Evolutionary conservation across 2,797 vertebrate genomes (phyloP).

Genomic region (Pteropus rufus): DNA sequence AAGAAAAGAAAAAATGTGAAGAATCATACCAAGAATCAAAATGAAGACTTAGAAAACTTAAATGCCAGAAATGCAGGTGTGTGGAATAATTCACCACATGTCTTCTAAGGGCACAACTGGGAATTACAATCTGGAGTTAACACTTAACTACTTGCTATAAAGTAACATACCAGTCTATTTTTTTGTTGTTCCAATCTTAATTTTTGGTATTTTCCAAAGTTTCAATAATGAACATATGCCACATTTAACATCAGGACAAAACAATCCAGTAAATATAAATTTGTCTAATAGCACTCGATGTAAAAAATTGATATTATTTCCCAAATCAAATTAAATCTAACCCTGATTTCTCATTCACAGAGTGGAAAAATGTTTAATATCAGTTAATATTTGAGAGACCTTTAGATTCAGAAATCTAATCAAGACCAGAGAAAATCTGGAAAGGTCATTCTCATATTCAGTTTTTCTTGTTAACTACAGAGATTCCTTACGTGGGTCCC

Average conservation of each 20-base stretch:
- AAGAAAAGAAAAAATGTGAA: neutral
- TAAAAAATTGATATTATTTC: neutral
- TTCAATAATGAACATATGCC: neutral
- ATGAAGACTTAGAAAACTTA: neutral
- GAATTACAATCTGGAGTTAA: neutral
- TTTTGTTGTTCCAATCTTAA: neutral
- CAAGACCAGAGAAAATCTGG: neutral
- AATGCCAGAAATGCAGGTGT: neutral
- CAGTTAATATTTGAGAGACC: neutral
- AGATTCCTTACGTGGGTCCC: neutral
- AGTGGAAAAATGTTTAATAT: neutral
- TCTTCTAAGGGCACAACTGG: neutral
- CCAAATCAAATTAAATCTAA: neutral
- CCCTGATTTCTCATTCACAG: neutral
- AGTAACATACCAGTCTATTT: neutral
- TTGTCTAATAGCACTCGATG: neutral
- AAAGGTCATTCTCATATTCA: neutral
- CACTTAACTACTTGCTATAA: neutral
- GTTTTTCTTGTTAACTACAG: neutral
- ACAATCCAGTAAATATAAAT: neutral
- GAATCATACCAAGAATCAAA: neutral
- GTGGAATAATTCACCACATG: neutral
- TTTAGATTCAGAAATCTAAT: neutral
- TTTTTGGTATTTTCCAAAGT: neutral
- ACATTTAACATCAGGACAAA: neutral